A percentile compares a stretch with the other conserved stretches of the same genome.
Evolutionary conservation across 2,888 invertebrate genomes (phyloP).

Genomic region (Crioceris asparagi): DNA sequence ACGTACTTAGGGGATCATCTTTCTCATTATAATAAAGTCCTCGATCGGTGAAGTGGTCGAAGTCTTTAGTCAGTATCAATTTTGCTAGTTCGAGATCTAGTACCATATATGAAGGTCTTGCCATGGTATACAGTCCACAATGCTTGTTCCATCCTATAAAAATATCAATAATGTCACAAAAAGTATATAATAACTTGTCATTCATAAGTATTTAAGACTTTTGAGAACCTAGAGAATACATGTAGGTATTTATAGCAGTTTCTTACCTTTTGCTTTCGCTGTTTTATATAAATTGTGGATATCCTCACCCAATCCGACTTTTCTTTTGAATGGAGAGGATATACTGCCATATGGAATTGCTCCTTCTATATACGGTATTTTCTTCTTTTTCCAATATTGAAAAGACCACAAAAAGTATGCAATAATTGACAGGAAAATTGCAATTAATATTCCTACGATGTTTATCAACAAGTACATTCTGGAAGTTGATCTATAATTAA

Average conservation of each 20-base stretch:
- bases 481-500: too few species aligned
- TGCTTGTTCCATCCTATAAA: slow-evolving; percentile 17
- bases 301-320: too few species aligned
- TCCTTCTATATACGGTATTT: background rate
- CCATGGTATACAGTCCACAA: slow-evolving; percentile 22
- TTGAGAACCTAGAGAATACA: too few species aligned
- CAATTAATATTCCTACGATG: too few species aligned
- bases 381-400: slow-evolving; percentile 4
- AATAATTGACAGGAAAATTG: too few species aligned
- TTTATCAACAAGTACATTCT: too few species aligned
- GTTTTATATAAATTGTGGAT: background rate
- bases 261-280: background rate
- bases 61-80: slow-evolving; percentile 31
- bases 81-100: slow-evolving; percentile 31
- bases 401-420: slow-evolving; percentile 1
- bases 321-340: background rate
- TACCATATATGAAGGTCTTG: slow-evolving; percentile 26
- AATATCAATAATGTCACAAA: background rate
- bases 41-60: slow-evolving; percentile 29
- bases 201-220: too few species aligned
- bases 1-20: slow-evolving; percentile 24
- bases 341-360: background rate
- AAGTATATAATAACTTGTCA: too few species aligned
- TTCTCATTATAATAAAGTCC: slow-evolving; percentile 29
- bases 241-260: too few species aligned